Percentiles rank a stretch among this genome's conserved stretches.
Evolutionary conservation across 2,797 vertebrate species (phyloP).

Genomic region (Synaphobranchus kaupii): DNA sequence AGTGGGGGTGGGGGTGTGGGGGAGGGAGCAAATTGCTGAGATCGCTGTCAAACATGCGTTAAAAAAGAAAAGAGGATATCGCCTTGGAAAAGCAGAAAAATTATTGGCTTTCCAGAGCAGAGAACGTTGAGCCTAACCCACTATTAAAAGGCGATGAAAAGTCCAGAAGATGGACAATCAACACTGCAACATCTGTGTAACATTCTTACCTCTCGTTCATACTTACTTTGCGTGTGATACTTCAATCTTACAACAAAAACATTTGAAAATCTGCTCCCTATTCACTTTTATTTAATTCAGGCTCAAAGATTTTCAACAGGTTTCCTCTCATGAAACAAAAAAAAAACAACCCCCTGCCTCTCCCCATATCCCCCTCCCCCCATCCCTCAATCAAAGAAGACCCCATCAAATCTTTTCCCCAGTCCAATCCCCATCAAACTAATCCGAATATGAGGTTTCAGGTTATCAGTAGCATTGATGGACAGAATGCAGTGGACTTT

Average conservation of each 20-base stretch:
- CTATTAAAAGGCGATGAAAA: constrained; percentile 4
- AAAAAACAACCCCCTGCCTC: too few relatives aligned
- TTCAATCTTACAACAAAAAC: background rate
- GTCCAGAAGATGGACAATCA: background rate
- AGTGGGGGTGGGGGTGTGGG: background rate
- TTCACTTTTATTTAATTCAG: background rate
- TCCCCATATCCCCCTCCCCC: too few relatives aligned
- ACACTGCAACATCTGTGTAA: background rate
- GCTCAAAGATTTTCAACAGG: background rate
- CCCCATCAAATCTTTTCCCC: too few relatives aligned
- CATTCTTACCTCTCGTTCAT: background rate
- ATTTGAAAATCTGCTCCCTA: background rate
- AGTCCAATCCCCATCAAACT: too few relatives aligned
- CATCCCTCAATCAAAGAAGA: too few relatives aligned
- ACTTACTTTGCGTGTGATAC: background rate
- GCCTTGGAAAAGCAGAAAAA: background rate
- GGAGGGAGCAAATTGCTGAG: background rate
- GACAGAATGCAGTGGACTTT: too few relatives aligned
- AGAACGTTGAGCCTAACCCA: background rate
- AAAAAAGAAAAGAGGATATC: background rate
- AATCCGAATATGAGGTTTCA: too few relatives aligned
- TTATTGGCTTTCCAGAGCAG: background rate
- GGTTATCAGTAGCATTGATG: too few relatives aligned
- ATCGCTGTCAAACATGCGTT: background rate
- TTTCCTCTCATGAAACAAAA: background rate